A percentile compares a stretch with the other conserved stretches of the same genome.
Conservation (phyloP, 2,888 invertebrate genomes). For the Cephus nigrinus region DNA sequence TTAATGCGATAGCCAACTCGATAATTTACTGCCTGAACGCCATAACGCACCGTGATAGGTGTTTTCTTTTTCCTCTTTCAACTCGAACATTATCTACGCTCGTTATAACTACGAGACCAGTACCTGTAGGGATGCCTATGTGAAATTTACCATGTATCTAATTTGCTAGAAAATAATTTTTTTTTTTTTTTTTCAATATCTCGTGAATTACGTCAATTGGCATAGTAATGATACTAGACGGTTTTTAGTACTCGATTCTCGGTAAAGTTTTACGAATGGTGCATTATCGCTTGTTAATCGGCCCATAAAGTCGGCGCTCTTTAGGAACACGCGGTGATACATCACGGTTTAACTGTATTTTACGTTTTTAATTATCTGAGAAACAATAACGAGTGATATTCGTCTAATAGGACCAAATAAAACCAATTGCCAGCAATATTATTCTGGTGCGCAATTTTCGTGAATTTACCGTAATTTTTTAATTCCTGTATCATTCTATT, state of each 20-base stretch:
- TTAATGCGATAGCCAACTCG: slow-evolving; percentile 1
- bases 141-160: neutral
- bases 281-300: neutral
- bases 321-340: neutral
- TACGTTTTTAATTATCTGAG: neutral
- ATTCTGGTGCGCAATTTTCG: neutral
- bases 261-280: neutral
- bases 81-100: neutral
- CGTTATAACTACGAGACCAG: neutral
- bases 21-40: neutral
- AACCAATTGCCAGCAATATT: neutral
- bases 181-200: neutral
- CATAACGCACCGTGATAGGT: neutral
- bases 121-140: neutral
- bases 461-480: neutral
- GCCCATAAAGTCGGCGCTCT: neutral
- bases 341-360: neutral
- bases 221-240: neutral
- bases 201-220: neutral
- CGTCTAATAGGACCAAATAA: neutral
- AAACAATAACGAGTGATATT: neutral
- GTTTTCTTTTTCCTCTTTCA: neutral
- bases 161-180: neutral
- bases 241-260: neutral
- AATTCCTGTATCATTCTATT: neutral